Conservation (phyloP, 2,113 vertebrate genomes). For the Brachyhypopomus occidentalis region DNA sequence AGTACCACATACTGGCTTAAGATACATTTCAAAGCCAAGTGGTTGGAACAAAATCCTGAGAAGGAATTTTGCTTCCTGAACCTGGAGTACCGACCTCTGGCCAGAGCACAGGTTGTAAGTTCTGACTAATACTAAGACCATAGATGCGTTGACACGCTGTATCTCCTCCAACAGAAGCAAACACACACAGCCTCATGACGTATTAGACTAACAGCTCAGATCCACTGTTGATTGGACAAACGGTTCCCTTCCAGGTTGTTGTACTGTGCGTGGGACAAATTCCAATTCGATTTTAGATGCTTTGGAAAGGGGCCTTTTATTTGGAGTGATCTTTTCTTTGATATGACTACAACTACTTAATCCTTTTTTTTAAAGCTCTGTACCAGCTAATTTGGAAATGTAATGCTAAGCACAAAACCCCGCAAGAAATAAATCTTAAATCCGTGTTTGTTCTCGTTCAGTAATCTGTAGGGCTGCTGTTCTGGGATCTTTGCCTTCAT, state of each 20-base stretch:
- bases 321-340: slow-evolving; percentile 14
- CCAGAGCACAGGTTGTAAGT: too few relatives aligned
- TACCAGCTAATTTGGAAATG: slow-evolving; percentile 26
- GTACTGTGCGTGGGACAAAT: background rate
- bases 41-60: too few relatives aligned
- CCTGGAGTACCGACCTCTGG: too few relatives aligned
- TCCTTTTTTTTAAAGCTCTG: slow-evolving; percentile 29
- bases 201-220: background rate
- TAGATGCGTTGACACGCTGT: slow-evolving; percentile 7
- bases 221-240: background rate
- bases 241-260: background rate
- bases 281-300: background rate
- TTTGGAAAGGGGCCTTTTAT: slow-evolving; percentile 1
- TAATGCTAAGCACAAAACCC: slow-evolving; percentile 8
- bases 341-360: slow-evolving; percentile 21
- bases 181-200: background rate
- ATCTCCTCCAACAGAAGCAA: background rate
- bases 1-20: too few relatives aligned
- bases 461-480: background rate
- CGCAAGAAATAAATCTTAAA: slow-evolving; percentile 33
- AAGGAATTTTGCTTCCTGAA: too few relatives aligned
- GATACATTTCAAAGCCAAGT: too few relatives aligned
- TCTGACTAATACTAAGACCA: slow-evolving; percentile 29
- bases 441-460: background rate
- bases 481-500: background rate